Base-by-base conservation (phyloP, 2,888 invertebrate genomes). In the Notodromas monacha region DNA sequence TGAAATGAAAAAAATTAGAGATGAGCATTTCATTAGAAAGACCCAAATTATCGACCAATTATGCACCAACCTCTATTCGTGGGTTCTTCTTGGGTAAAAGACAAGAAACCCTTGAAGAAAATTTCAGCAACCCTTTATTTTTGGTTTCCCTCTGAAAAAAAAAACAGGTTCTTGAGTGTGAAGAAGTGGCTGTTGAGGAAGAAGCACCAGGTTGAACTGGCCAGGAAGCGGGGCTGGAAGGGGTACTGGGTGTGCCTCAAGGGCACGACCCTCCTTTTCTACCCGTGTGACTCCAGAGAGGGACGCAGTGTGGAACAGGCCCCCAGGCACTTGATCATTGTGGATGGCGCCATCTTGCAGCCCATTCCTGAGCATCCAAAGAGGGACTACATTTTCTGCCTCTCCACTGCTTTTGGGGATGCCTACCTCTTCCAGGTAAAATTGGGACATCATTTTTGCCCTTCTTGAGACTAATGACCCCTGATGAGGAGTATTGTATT, bases 351-450 rank as follows among this genome's bases (percentile, higher is more conserved):
- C 42, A 81, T 92, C 51, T 81, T 84, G 70, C 89, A 89, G 53
- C 79, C 86, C 30, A 81, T 89, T 45, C 89, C 89, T n/a, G 89
- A 92, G 51, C 86, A 92, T 52, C 89, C 89, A 12, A 84, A 86
- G 51, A 61, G 86, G 41, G 86, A 89, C 54, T 72, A 81, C 54
- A 84, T 92, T 51, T 89, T 92, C 58, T 86, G 89, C 50, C 62
- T 92, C 43, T 86, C 84, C 56, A 89, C 86, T 21, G 81, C 84
- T 31, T 86, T 86, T 52, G 92, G 89, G 38, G 86, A 89, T 55
- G 86, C 86, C 36, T 89, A 86, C 54, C 60, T 89, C 37, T 84
- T 89, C 54, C 86, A 89, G 64, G 89, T 63, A 44, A 40, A 21
- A 6, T 21, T 6, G 6, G n/a, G n/a, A n/a, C n/a, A n/a, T n/a